Evolutionary conservation across 2,888 invertebrate genomes (phyloP).

Genomic region (Meiosimyza platycephala): DNA sequence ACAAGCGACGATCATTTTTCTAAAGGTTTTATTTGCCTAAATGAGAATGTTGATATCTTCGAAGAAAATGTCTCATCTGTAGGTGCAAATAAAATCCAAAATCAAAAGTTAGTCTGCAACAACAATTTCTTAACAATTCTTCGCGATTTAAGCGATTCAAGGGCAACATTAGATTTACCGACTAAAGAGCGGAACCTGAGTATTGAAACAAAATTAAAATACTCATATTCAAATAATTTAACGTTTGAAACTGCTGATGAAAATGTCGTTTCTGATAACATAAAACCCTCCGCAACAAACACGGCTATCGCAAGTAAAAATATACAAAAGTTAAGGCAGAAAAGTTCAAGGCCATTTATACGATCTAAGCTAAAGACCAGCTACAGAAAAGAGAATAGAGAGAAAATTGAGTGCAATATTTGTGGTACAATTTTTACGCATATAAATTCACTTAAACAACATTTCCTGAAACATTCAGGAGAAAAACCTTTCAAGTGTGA

Average conservation of each 20-base stretch:
- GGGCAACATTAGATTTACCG: background rate
- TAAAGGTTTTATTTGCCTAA: background rate
- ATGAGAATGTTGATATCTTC: background rate
- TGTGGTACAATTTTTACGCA: constrained; percentile 46
- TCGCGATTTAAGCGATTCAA: too few species aligned
- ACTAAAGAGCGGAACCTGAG: background rate
- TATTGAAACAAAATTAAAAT: too few species aligned
- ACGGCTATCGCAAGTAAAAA: background rate
- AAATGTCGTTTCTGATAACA: background rate
- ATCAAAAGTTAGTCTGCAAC: background rate
- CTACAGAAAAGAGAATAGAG: constrained; percentile 11
- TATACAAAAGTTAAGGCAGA: background rate
- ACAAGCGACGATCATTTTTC: constrained; percentile 18
- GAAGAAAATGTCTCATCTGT: background rate
- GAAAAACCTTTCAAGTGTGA: constrained; percentile 48
- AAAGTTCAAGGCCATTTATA: background rate
- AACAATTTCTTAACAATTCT: background rate
- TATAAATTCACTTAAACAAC: constrained; percentile 45
- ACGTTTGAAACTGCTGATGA: too few species aligned
- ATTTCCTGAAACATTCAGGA: constrained; percentile 46
- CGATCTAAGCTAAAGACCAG: background rate
- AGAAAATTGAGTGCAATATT: constrained; percentile 47
- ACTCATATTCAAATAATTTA: background rate
- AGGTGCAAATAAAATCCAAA: background rate
- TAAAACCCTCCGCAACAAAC: background rate